Conservation (phyloP, 2,113 vertebrate species). For the Perca schrenkii region DNA sequence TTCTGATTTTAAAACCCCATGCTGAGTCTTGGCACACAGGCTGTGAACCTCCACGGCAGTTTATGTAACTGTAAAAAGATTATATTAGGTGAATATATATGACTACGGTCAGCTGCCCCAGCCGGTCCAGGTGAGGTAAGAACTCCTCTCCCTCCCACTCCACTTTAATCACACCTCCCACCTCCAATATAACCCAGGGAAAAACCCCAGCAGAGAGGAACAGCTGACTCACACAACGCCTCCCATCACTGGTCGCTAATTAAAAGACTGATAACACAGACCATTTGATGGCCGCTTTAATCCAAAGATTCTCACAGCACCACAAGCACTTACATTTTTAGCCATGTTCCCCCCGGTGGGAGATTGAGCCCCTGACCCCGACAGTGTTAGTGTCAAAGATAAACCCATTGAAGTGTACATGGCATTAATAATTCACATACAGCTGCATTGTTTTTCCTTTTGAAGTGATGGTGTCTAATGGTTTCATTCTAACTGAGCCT, state of each 20-base stretch:
- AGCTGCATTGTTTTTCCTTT: slow-evolving; percentile 47
- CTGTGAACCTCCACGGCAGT: neutral
- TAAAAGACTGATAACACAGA: slow-evolving; percentile 48
- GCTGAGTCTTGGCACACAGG: neutral
- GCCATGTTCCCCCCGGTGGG: neutral
- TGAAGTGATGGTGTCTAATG: slow-evolving; percentile 34
- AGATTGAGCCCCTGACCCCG: slow-evolving; percentile 41
- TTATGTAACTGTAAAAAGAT: neutral
- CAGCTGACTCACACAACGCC: slow-evolving; percentile 62
- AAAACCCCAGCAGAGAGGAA: slow-evolving; percentile 43
- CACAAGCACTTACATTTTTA: slow-evolving; percentile 22
- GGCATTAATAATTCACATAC: slow-evolving; percentile 72
- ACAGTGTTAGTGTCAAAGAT: slow-evolving; percentile 25
- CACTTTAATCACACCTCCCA: slow-evolving; percentile 31
- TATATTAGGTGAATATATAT: neutral
- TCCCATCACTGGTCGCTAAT: slow-evolving; percentile 46
- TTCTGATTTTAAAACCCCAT: neutral
- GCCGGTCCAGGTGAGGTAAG: slow-evolving; percentile 34
- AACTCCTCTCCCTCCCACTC: slow-evolving; percentile 14
- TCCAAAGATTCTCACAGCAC: slow-evolving; percentile 19
- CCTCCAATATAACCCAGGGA: slow-evolving; percentile 19
- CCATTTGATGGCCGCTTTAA: slow-evolving; percentile 35
- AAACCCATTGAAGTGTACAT: slow-evolving; percentile 60
- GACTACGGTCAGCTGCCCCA: slow-evolving; percentile 23
- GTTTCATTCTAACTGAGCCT: slow-evolving; percentile 22